Conservation (phyloP, 2,888 invertebrate species). For the Idaea aversata region DNA sequence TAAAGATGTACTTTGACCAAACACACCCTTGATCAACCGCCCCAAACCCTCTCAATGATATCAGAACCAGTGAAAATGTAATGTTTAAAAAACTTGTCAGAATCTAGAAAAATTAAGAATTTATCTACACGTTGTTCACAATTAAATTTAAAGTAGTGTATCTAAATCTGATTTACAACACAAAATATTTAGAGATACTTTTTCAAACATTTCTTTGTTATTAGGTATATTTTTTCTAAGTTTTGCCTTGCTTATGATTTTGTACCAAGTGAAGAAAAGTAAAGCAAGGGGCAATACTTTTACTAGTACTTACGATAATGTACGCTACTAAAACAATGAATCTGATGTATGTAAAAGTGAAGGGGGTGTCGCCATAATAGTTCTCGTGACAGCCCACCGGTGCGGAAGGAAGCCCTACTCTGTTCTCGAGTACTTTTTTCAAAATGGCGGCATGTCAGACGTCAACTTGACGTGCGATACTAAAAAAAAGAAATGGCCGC, state of each 20-base stretch:
- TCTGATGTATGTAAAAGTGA: slow-evolving; percentile 71
- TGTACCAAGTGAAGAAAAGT: neutral
- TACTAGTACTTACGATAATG: slow-evolving; percentile 47
- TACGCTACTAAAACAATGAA: slow-evolving; percentile 75
- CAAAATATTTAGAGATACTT: neutral
- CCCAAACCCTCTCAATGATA: neutral
- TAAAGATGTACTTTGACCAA: slow-evolving; percentile 16
- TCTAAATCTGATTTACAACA: neutral
- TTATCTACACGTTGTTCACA: neutral
- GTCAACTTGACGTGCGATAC: slow-evolving; percentile 65
- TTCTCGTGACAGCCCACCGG: slow-evolving; percentile 74
- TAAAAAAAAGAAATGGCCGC: slow-evolving; percentile 68
- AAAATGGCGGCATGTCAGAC: slow-evolving; percentile 77
- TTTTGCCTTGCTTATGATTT: neutral
- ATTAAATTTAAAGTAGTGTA: neutral
- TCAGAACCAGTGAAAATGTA: neutral
- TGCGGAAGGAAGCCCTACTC: slow-evolving; percentile 78
- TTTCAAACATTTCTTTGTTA: neutral
- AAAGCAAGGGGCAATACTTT: neutral
- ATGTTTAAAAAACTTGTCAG: neutral
- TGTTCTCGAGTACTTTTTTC: slow-evolving; percentile 72
- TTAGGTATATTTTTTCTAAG: too few species aligned
- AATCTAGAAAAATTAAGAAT: neutral
- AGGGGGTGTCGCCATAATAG: slow-evolving; percentile 75
- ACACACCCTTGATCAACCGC: too few species aligned